These are phyloP conservation scores for Ptychochromis oligacanthus DNA, from an alignment of 2,113 vertebrate species.

Conservation along the genomic window DNA sequence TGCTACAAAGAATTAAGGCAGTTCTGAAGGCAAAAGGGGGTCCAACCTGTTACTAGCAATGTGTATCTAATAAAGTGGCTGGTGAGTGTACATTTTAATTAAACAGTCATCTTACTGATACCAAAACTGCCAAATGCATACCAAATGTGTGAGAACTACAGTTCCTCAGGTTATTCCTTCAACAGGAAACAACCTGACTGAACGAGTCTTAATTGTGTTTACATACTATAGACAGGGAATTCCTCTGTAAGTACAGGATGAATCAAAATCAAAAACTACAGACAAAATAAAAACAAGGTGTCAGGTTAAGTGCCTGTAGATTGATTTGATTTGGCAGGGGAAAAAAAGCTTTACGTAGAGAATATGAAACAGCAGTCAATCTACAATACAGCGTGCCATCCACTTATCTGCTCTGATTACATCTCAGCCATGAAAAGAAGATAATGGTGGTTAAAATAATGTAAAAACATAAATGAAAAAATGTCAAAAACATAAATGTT, in stretches of 20 bases:
- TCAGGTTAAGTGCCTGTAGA: constrained; percentile 8
- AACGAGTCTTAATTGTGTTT: constrained; percentile 24
- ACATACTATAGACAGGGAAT: background rate
- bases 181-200: background rate
- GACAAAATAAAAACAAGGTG: constrained; percentile 20
- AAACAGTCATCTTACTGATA: constrained; percentile 22
- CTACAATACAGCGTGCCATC: background rate
- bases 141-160: constrained; percentile 16
- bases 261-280: background rate
- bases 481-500: constrained; percentile 33
- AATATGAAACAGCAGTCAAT: constrained; percentile 35
- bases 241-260: background rate
- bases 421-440: constrained; percentile 17
- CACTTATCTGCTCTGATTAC: background rate
- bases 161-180: background rate
- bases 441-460: constrained; percentile 24
- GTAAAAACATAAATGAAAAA: constrained; percentile 37
- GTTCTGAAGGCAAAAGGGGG: background rate
- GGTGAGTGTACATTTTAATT: constrained; percentile 27
- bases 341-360: background rate
- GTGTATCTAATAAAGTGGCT: background rate
- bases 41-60: background rate
- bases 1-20: background rate
- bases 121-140: constrained; percentile 19
- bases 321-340: constrained; percentile 8